Percentiles rank a stretch among this genome's conserved stretches.
phyloP scores from a whole-genome alignment of 2,888 invertebrate species.

The Pemphredon lugubris region DNA sequence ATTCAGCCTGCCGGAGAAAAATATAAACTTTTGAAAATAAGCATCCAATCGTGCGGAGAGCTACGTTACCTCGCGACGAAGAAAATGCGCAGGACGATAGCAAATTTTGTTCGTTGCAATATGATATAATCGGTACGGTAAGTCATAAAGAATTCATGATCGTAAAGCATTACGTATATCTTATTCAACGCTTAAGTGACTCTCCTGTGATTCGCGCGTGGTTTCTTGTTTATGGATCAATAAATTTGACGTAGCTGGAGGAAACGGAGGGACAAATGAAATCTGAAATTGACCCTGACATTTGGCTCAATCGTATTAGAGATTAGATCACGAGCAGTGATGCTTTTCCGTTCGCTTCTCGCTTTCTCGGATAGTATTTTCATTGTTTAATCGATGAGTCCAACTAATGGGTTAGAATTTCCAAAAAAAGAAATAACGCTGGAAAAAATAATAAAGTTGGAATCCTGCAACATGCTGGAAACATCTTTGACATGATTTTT shows the following conservation, averaged over 20 bases:
- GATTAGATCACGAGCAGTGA: conserved; percentile 18
- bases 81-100: not conserved
- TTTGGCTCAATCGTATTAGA: conserved; percentile 29
- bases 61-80: no score
- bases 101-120: conserved; percentile 14
- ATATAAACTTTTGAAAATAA: not conserved
- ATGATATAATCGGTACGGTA: conserved; percentile 28
- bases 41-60: not conserved
- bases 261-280: conserved; percentile 29
- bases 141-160: conserved; percentile 42
- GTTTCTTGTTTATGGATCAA: conserved; percentile 50
- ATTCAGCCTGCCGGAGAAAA: no score
- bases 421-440: no score
- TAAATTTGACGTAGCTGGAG: conserved; percentile 40
- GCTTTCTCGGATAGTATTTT: not conserved
- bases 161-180: conserved; percentile 48
- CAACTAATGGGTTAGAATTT: no score
- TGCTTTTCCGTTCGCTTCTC: not conserved
- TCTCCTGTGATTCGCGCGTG: conserved; percentile 40
- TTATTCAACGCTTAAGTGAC: conserved; percentile 51
- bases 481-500: no score
- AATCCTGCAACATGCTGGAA: no score
- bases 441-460: no score
- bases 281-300: conserved; percentile 46
- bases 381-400: no score